Evolutionary conservation across 2,888 invertebrate genomes (phyloP), one percentile per base, ranked within the genome.

Genomic region (Caenorhabditis auriculariae): DNA sequence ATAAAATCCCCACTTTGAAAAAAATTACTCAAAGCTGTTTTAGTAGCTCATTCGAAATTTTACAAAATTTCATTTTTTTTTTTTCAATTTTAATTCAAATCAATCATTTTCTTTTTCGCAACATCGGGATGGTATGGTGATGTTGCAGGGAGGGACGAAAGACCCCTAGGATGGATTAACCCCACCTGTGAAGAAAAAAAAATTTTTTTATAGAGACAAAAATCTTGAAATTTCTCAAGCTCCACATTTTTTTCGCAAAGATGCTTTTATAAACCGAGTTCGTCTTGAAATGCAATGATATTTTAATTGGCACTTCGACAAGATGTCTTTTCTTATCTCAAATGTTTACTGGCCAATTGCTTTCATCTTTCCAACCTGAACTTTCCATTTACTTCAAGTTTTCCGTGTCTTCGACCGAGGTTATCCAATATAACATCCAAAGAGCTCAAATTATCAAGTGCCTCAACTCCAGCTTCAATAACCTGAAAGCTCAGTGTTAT

Each of bases 391-490:
- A 72, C 66, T 44, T 77, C 76, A n/a, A 77, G 54, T 65, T 73
- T 75, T 28, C 77, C 77, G 50, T 77, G 77, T 42, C 75, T 43
- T 44, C 75, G 51, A 26, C 77, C 77, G 28, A 77, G 54, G 58
- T 77, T 77, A 51, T 77, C 74, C 37, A 77, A 52, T 51, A 77
- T 73, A 9, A 64, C 58, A 53, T 77, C 68, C 23, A 75, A 52
- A 12, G 69, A 47, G 6, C 63, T 48, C 5, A 75, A 63, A 45
- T 71, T 58, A 35, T 77, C 76, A 7, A 76, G 51, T 3, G 63
- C 44, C 29, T 65, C 60, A 0, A 75, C 69, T 4, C 69, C 73
- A 51, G 72, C 68, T 66, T 76, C 75, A 19, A 76, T 63, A 7
- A 76, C 74, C 76, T 74, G 37, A 53, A 63, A 55, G 23, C 7